Base-by-base conservation (phyloP, 1,140 invertebrate genomes). In the Ptiloglossa arizonensis region DNA sequence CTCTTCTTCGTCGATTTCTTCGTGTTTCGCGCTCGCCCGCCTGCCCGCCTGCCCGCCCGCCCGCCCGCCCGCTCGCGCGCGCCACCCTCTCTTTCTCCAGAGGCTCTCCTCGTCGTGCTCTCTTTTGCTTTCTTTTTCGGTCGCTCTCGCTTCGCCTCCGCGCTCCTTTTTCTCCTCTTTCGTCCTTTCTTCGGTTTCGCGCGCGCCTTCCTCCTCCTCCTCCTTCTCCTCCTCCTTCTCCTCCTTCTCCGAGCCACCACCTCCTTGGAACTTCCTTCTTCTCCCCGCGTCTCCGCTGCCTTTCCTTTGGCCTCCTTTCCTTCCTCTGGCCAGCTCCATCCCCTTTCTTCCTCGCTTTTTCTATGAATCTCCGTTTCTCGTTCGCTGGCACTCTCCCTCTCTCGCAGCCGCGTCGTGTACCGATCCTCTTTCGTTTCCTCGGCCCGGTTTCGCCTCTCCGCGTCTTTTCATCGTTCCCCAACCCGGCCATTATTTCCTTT, bases 1-100 rank as follows among this genome's bases (percentile, higher is more conserved):
- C 54, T 56, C 67, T 15, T 67, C 56, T 46, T 27, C 69, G 52
- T 77, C 56, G 32, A 46, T 68, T 74, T 75, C 59, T 56, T 63
- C 71, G 46, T 41, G 57, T 60, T 74, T n/a, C n/a, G n/a, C n/a
- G n/a, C n/a, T n/a, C n/a, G n/a, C n/a, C n/a, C n/a, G n/a, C n/a
- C n/a, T n/a, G n/a, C n/a, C n/a, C n/a, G n/a, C n/a, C n/a, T n/a
- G n/a, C n/a, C n/a, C n/a, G n/a, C n/a, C n/a, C n/a, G n/a, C n/a
- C n/a, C n/a, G n/a, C n/a, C n/a, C n/a, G n/a, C n/a, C n/a, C n/a
- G n/a, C n/a, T n/a, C n/a, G n/a, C 57, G 19, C 38, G 19, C 56
- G 48, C 35, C 19, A 77, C 76, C 35, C 48, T 62, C 66, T 79
- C 64, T 27, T 64, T 54, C 44, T 60, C 29, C 32, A n/a, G n/a